phyloP scores from a whole-genome alignment of 2,888 invertebrate genomes.

The Cantharis rufa region DNA sequence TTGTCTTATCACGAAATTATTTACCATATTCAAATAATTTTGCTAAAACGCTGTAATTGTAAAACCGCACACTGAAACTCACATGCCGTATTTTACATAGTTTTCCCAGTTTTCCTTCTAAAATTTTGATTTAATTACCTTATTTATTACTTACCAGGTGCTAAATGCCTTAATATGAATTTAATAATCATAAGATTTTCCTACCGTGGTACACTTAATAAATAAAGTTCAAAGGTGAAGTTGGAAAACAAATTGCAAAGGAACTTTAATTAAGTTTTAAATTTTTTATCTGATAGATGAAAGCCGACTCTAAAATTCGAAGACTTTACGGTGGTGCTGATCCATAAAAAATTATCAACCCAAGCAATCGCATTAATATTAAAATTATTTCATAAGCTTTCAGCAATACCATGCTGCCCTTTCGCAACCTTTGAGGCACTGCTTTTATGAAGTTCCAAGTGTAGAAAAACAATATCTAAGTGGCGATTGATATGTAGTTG shows the following conservation, averaged over 20 bases:
- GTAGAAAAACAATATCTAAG: too few relatives aligned
- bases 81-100: background rate
- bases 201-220: background rate
- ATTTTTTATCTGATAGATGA: background rate
- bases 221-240: background rate
- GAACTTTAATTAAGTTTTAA: background rate
- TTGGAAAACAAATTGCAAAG: background rate
- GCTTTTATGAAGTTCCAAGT: too few relatives aligned
- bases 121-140: slow-evolving; percentile 2
- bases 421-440: too few relatives aligned
- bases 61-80: background rate
- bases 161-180: background rate
- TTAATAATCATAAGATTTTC: background rate
- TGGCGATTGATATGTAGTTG: too few relatives aligned
- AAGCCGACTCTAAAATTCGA: too few relatives aligned
- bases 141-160: background rate
- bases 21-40: slow-evolving; percentile 4
- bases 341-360: background rate
- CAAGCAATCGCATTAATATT: background rate
- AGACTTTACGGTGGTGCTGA: too few relatives aligned
- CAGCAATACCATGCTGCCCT: background rate
- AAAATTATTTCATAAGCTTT: background rate
- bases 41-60: background rate
- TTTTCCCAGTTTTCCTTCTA: background rate
- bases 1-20: slow-evolving; percentile 1